Evolutionary conservation across 2,888 invertebrate genomes (phyloP), one percentile per base, ranked within the genome.

Genomic region (Diplolepis rosae): DNA sequence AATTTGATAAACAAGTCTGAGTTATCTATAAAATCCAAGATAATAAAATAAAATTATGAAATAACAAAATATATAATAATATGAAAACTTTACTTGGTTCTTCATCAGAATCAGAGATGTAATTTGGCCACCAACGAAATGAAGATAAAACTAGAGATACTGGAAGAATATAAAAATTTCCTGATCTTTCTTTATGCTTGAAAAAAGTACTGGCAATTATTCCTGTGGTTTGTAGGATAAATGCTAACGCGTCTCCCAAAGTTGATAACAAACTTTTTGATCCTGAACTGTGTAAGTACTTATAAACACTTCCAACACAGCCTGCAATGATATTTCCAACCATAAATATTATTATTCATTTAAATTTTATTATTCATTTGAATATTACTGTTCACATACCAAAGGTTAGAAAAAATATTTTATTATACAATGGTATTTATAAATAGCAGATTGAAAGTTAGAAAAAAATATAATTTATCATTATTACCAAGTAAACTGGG

Each of bases 41-140:
- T 42, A 13, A 15, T 1, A 15, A 15, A 42, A 42, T 42, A 15
- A 9, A 9, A 7, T 32, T 69, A 66, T 24, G 22, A n/a, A 15
- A 28, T 28, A 9, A 22, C 56, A n/a, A 45, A 70, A 30, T 24
- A 51, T 48, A 50, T 4, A 45, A 18, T 32, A 48, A 61, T 9
- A 28, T n/a, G 39, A 27, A 39, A 69, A 30, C 24, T 9, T 4
- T 65, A 76, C 76, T 73, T 81, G 86, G 84, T 50, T 75, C 77
- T 65, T 88, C 89, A 56, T 86, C 81, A 75, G 86, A n/a, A n/a
- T n/a, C 83, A 24, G 91, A 91, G 4, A 94, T 91, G 85, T 92
- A 96, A 87, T 95, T 96, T 85, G 94, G 94, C 96, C 96, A 96
- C 95, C 95, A 96, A 24, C 94, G 93, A 54, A 93, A 89, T 0